Base-by-base conservation (phyloP, 2,888 invertebrate species). In the Drosophila mercatorum region DNA sequence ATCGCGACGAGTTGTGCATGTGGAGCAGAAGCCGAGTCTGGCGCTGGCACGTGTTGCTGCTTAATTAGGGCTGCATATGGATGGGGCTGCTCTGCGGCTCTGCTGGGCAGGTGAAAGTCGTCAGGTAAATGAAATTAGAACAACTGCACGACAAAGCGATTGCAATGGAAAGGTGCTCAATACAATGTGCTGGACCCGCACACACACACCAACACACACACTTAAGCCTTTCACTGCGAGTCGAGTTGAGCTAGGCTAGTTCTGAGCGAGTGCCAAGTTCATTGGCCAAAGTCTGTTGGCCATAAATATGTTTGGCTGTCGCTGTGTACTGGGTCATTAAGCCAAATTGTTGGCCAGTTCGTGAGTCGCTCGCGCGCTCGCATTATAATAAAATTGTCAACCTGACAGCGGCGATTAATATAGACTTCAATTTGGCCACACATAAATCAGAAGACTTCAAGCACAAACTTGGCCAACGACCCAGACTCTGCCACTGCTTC, bases 341-440 rank as follows among this genome's bases (percentile, higher is more conserved):
- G 55, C 53, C 68, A 75, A 79, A 78, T 72, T 68, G 80, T 63
- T 31, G 59, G 22, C 64, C 31, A 55, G 73, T 68, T 78, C 80
- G 78, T 78, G 78, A 78, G 61, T 46, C 53, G 66, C 67, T n/a
- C 34, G 60, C 67, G 66, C 66, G 66, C 66, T 34, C 41, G 66
- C 71, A 52, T 80, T 70, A 72, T 74, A 88, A 81, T 86, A 86
- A 86, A 86, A 88, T 90, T 86, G 90, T 86, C 86, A 88, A 86
- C 87, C 73, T 88, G 89, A 89, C 85, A 85, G 86, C 67, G 55
- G 51, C 86, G 78, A 85, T 89, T 85, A 88, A 88, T 85, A 88
- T 65, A 82, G 85, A 78, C 75, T 65, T 84, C 61, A 78, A 84
- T 89, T 84, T 82, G 73, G 77, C 71, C 38, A 36, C 17, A n/a